phyloP scores from a whole-genome alignment of 2,888 invertebrate genomes.

The Eristalis pertinax region DNA sequence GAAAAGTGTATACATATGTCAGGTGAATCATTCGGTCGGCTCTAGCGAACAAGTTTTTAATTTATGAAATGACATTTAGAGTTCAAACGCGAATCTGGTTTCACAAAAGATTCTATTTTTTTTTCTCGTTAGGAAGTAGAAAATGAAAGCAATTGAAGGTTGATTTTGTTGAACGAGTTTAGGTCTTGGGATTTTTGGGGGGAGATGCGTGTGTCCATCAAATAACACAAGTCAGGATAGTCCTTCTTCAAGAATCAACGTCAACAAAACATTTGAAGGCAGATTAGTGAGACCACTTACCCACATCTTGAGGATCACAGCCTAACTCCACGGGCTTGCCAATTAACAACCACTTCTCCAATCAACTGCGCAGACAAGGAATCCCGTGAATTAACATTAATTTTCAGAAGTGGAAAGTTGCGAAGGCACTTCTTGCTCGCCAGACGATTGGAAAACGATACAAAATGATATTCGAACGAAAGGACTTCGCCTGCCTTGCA shows the following conservation, averaged over 20 bases:
- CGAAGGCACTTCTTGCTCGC: background rate
- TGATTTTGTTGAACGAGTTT: too few species aligned
- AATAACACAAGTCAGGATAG: too few species aligned
- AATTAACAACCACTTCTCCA: background rate
- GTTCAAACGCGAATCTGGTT: background rate
- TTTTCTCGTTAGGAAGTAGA: too few species aligned
- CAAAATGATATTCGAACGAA: too few species aligned
- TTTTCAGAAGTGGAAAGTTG: constrained; percentile 11
- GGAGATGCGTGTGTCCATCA: too few species aligned
- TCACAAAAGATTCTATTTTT: too few species aligned
- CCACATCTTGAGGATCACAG: background rate
- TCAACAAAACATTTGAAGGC: background rate
- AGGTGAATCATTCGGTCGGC: background rate
- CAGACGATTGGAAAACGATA: too few species aligned
- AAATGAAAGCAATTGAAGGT: too few species aligned
- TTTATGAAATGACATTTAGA: background rate
- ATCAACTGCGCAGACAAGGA: background rate
- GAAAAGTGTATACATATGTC: background rate
- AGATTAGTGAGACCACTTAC: background rate
- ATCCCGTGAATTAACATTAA: constrained; percentile 13
- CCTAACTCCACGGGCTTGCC: background rate
- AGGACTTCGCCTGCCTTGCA: background rate
- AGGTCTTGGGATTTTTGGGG: too few species aligned
- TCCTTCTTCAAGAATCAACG: background rate
- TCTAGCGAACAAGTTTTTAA: background rate